Base-by-base conservation (phyloP, 2,113 vertebrate genomes). In the Mugil cephalus region DNA sequence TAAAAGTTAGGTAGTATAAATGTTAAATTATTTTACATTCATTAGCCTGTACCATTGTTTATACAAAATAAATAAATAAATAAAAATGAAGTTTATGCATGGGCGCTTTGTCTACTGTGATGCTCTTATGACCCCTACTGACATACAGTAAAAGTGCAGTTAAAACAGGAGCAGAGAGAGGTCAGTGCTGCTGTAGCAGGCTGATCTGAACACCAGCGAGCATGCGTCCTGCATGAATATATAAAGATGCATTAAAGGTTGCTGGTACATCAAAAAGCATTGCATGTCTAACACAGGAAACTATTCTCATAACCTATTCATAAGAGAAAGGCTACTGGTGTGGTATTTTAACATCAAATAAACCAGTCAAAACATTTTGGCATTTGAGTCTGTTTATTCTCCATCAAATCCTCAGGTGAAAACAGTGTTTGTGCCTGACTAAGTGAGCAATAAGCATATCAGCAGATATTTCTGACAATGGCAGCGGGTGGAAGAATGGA, bases 41-140 rank as follows among this genome's bases (percentile, higher is more conserved):
- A 30, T 5, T 30, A 30, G 24, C 24, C 24, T 30, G 24, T 30
- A 30, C 24, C 5, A 30, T 45, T n/a, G 43, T n/a, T 45, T 14
- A 45, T 7, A 5, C 12, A 30, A 30, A 30, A 30, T 3, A 30
- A 30, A n/a, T n/a, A n/a, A n/a, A n/a, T 13, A 14, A 43, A 4
- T 1, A 17, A 38, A 63, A 58, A 2, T 9, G 0, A 34, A 17
- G 13, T 5, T 12, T 12, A 3, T 9, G 17, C 5, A 30, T 7
- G 9, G 14, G 35, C 1, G 14, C 15, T 38, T 11, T 1, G 0
- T 18, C 8, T 73, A 15, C 13, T 54, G 36, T 71, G 48, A 73
- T 24, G 24, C 55, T 43, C 40, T 53, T 38, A 4, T 77, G 86
- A 82, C 86, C 84, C 69, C 91, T 92, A 64, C 77, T 89, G 91